Evolutionary conservation across 2,888 invertebrate genomes (phyloP).

Genomic region (Tetramorium bicarinatum): DNA sequence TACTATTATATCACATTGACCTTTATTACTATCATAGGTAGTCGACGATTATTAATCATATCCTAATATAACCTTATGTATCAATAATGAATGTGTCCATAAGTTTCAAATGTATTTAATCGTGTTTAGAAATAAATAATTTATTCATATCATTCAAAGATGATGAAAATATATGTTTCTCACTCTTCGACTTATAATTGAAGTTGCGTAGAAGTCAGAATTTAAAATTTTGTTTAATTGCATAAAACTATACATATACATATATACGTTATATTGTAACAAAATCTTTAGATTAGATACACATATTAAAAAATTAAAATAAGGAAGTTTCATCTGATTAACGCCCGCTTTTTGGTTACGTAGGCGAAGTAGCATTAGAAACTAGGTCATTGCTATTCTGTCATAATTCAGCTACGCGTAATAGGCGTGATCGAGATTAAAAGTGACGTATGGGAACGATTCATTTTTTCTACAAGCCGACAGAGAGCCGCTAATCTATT

Average conservation of each 20-base stretch:
- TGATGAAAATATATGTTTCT: conserved; percentile 14
- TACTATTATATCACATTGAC: conserved; percentile 30
- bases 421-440: conserved; percentile 56
- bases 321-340: neutral
- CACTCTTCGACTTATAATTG: conserved; percentile 7
- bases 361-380: conserved; percentile 7
- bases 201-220: neutral
- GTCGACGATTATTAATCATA: conserved; percentile 33
- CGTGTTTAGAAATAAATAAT: conserved; percentile 1
- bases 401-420: conserved; percentile 57
- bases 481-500: conserved; percentile 28
- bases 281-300: neutral
- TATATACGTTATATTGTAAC: neutral
- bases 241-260: neutral
- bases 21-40: conserved; percentile 19
- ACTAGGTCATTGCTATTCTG: conserved; percentile 56
- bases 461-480: conserved; percentile 27
- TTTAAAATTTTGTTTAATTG: neutral
- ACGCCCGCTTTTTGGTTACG: neutral
- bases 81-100: conserved; percentile 36
- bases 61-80: neutral
- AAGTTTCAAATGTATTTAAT: conserved; percentile 28
- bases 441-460: conserved; percentile 47
- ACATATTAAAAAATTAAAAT: neutral
- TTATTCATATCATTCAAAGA: conserved; percentile 18